phyloP scores from a whole-genome alignment of 2,888 invertebrate genomes.

The Protonemura montana region DNA sequence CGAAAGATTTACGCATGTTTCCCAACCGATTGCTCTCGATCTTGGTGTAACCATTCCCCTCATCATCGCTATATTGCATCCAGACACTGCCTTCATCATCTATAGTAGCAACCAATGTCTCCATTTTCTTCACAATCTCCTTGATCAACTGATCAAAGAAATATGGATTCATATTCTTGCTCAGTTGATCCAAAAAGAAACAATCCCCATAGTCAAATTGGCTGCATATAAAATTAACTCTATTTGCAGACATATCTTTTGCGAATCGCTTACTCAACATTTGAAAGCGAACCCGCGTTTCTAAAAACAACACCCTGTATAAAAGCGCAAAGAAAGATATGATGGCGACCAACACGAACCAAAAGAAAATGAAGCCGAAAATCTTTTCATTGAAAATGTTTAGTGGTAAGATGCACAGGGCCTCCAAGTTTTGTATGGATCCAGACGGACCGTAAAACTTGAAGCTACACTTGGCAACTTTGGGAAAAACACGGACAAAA shows the following conservation, averaged over 20 bases:
- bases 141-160: constrained; percentile 59
- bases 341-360: constrained; percentile 70
- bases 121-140: constrained; percentile 12
- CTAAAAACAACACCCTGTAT: constrained; percentile 62
- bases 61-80: not conserved
- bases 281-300: not conserved
- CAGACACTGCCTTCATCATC: not conserved
- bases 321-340: constrained; percentile 65
- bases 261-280: not conserved
- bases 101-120: not conserved
- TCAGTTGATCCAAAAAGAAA: constrained; percentile 78
- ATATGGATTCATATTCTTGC: constrained; percentile 77
- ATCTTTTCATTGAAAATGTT: constrained; percentile 45
- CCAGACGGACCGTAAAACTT: constrained; percentile 59
- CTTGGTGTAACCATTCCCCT: not conserved
- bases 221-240: not conserved
- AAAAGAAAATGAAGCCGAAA: constrained; percentile 77
- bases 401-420: constrained; percentile 55
- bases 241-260: not conserved
- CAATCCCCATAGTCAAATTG: constrained; percentile 70
- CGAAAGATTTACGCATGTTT: not conserved
- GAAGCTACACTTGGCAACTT: constrained; percentile 65
- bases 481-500: constrained; percentile 74
- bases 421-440: constrained; percentile 57
- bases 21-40: not conserved